A percentile compares a stretch with the other conserved stretches of the same genome.
Evolutionary conservation across 2,113 vertebrate genomes (phyloP).

Genomic region (human (Homo sapiens)): DNA sequence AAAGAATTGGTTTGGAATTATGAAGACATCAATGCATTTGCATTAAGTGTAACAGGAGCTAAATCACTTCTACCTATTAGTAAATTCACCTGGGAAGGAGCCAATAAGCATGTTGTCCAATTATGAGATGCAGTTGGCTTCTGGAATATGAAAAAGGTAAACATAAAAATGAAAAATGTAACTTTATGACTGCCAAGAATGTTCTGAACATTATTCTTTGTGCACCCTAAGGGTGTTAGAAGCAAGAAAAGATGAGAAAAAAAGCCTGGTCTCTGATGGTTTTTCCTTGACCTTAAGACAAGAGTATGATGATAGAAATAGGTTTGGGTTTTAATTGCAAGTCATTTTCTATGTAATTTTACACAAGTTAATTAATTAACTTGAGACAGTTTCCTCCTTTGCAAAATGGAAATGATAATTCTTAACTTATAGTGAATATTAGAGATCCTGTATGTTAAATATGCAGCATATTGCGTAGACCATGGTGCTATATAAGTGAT

Average conservation of each 20-base stretch:
- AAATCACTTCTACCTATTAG: neutral
- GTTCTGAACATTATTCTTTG: neutral
- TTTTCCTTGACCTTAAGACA: neutral
- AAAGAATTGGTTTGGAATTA: neutral
- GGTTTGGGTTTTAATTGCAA: neutral
- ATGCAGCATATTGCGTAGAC: neutral
- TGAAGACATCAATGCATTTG: neutral
- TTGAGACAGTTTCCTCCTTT: neutral
- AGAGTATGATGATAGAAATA: neutral
- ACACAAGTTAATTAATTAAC: neutral
- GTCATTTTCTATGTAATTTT: neutral
- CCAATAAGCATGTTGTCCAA: neutral
- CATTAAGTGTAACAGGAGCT: neutral
- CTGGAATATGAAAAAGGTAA: neutral
- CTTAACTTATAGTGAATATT: neutral
- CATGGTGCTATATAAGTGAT: neutral
- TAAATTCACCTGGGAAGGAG: neutral
- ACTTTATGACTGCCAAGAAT: neutral
- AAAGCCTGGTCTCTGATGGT: neutral
- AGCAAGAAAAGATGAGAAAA: neutral
- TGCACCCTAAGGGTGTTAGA: neutral
- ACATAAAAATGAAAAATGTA: neutral
- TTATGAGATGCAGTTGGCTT: neutral
- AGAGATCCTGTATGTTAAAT: neutral
- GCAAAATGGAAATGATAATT: neutral